Evolutionary conservation across 2,888 invertebrate species (phyloP), one percentile per base, ranked within the genome.

Genomic region (Athrips mouffetella): DNA sequence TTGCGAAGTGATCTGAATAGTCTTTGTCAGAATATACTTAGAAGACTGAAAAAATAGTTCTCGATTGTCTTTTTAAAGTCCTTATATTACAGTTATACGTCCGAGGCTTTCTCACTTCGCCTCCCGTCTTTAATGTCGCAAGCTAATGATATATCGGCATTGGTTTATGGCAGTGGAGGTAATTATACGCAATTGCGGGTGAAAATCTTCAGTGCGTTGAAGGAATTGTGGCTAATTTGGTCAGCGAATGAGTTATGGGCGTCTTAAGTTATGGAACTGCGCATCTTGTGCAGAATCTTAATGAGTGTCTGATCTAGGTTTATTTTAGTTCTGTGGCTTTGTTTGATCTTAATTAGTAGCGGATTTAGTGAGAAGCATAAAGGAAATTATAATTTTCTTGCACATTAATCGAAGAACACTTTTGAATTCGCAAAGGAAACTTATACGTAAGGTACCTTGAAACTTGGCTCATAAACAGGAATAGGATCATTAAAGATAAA

Each of bases 161-260:
- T 29, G 41, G 27, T 42, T 35, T 27, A 42, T 27, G 41, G 41
- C 25, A 16, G 15, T 29, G 16, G 29, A 42, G 42, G 44, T 44
- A 44, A 44, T 44, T 44, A 44, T 44, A 44, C 18, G n/a, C n/a
- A 40, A 40, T 40, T 40, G 40, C 40, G 40, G 40, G 40, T 40
- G 40, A 40, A 40, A 40, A 40, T 40, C 40, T 21, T 40, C 23
- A 20, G 33, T 35, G 40, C 40, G 40, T 15, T 16, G 10, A 16
- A 40, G 25, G 21, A 15, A 40, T 40, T n/a, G 40, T 13, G 25
- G 40, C 40, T 40, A 40, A 40, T 40, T 40, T 40, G 11, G 40
- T 40, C 40, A 8, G n/a, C 3, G 13, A 40, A 25, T 40, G 23
- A 40, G 25, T 40, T 40, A 23, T 40, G 40, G 20, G 11, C 37